Evolutionary conservation across 2,113 vertebrate species (phyloP).

Genomic region (Hemiscyllium ocellatum): DNA sequence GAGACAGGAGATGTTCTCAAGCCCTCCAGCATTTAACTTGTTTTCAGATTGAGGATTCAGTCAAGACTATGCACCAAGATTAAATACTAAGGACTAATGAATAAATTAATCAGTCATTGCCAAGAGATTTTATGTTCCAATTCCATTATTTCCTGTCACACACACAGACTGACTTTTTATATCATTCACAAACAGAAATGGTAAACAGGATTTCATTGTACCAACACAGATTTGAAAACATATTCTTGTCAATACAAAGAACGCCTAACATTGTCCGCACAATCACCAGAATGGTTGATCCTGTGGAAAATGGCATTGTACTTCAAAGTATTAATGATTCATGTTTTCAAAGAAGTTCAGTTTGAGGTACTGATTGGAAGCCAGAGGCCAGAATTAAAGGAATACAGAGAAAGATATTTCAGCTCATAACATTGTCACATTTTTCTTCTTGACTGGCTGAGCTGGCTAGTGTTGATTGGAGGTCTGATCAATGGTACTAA

Average conservation of each 20-base stretch:
- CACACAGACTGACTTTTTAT: not conserved
- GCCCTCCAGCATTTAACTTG: not conserved
- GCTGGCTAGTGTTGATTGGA: not conserved
- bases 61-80: not conserved
- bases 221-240: not conserved
- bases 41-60: not conserved
- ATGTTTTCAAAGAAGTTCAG: not conserved
- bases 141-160: constrained; percentile 13
- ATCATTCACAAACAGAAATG: not conserved
- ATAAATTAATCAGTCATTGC: constrained; percentile 13
- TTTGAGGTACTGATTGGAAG: not conserved
- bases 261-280: not conserved
- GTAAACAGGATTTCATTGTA: not conserved
- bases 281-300: not conserved
- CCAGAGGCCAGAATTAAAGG: not conserved
- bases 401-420: not conserved
- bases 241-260: not conserved
- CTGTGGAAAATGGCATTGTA: not conserved
- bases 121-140: not conserved
- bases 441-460: not conserved
- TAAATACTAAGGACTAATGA: not conserved
- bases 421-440: not conserved
- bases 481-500: not conserved
- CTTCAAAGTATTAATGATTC: not conserved
- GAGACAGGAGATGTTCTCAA: not conserved